Evolutionary conservation across 1,140 invertebrate genomes (phyloP), one percentile per base, ranked within the genome.

Genomic region (Leucophenga varia): DNA sequence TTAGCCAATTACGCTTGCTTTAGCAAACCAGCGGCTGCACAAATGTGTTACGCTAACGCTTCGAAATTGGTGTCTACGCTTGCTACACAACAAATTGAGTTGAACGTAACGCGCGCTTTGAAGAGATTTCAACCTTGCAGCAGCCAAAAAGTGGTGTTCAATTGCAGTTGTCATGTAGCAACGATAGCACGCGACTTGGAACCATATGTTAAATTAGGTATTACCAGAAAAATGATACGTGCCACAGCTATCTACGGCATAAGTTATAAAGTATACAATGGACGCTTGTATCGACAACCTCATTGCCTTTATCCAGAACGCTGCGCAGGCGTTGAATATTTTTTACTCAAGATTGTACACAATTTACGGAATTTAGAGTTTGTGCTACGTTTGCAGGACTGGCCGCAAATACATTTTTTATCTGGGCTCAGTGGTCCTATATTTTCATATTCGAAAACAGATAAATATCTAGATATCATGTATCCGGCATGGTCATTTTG

Each of bases 401-500:
- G 91, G 86, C 95, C 95, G 12, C 92, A 96, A 79, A 79, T 82
- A 6, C 56, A 56, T 19, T 28, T 25, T 12, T 44, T 42, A 2
- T 75, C 79, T 53, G 54, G 64, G 51, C 52, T 14, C 5, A 30
- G 44, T 5, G 64, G 85, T 25, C 95, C 95, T 16, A 81, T 97
- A 18, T 91, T 97, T 73, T 97, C 94, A 8, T 97, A 97, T 65
- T 97, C 94, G 75, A 97, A 96, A 84, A 90, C 86, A 12, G 64
- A 75, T 37, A 84, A 92, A 13, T 91, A 94, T 76, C 82, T 83
- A 73, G 95, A 98, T 71, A 95, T 98, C 47, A 91, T 89, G 81
- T 98, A 97, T 80, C 95, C 95, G 37, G 90, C 95, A 0, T 98
- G 95, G 95, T 87, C 90, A 21, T 98, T 98, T 78, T 97, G 94